Conservation (phyloP, 2,113 vertebrate genomes). For the Pungitius pungitius region DNA sequence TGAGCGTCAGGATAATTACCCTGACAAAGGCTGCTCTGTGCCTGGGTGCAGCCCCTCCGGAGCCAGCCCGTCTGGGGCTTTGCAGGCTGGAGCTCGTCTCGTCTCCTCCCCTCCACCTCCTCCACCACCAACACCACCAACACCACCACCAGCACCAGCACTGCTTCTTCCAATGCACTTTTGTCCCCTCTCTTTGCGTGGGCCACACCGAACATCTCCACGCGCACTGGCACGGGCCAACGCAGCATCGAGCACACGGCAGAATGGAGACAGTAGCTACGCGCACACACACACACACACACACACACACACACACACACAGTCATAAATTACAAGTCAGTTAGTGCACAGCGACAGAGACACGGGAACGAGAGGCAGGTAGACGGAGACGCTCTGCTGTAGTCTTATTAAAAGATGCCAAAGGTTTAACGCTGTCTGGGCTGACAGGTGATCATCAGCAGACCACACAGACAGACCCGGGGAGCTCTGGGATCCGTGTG, state of each 20-base stretch:
- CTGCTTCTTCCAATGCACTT: constrained; percentile 87
- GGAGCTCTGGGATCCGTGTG: background rate
- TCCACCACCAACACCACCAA: constrained; percentile 22
- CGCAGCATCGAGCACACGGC: constrained; percentile 15
- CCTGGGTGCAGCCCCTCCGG: constrained; percentile 89
- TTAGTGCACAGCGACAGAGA: background rate
- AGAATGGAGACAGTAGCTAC: constrained; percentile 32
- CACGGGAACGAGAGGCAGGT: constrained; percentile 44
- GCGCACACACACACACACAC: constrained; percentile 4
- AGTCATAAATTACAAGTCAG: constrained; percentile 33
- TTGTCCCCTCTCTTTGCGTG: constrained; percentile 82
- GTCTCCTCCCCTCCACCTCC: constrained; percentile 60
- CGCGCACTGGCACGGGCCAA: constrained; percentile 28
- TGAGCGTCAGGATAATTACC: constrained; percentile 93
- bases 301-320: constrained; percentile 6
- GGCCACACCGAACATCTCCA: constrained; percentile 63
- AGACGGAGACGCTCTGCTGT: constrained; percentile 44
- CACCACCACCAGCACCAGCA: constrained; percentile 12
- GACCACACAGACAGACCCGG: constrained; percentile 9
- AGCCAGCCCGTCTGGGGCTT: constrained; percentile 99
- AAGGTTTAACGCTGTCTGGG: constrained; percentile 30
- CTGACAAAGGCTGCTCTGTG: constrained; percentile 99
- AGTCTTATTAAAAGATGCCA: constrained; percentile 42
- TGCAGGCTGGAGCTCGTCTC: constrained; percentile 91
- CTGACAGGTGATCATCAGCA: constrained; percentile 36